A percentile compares a stretch with the other conserved stretches of the same genome.
Evolutionary conservation across 2,888 invertebrate species (phyloP).

Genomic region (Seira sanloemensis): DNA sequence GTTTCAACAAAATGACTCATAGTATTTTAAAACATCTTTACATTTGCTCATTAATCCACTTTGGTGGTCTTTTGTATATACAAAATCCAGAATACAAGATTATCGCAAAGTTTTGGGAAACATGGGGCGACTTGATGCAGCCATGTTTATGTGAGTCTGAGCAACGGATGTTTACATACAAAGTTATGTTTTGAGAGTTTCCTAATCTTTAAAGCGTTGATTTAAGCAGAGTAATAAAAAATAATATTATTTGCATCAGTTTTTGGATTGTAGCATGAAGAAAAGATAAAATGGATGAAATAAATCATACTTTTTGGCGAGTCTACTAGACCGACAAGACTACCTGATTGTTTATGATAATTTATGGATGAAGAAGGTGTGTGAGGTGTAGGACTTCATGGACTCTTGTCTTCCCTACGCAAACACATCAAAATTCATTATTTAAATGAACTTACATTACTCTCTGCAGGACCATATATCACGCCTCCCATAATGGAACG

Average conservation of each 20-base stretch:
- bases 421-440: slow-evolving; percentile 14
- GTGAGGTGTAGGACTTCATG: slow-evolving; percentile 2
- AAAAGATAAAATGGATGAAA: neutral
- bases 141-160: neutral
- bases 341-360: slow-evolving; percentile 13
- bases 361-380: slow-evolving; percentile 11
- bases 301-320: neutral
- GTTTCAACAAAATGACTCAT: too few relatives aligned
- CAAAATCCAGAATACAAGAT: neutral
- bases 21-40: too few relatives aligned
- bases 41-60: neutral
- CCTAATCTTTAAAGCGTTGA: too few relatives aligned
- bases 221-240: neutral
- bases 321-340: neutral
- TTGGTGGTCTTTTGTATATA: neutral
- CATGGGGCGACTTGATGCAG: slow-evolving; percentile 11
- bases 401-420: neutral
- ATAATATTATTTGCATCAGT: neutral
- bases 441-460: slow-evolving; percentile 14
- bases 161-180: neutral
- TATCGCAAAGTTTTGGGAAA: neutral
- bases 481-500: slow-evolving; percentile 4
- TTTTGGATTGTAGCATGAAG: neutral
- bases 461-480: neutral
- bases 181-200: neutral